These are phyloP conservation scores for Mimachlamys varia DNA, from an alignment of 2,888 invertebrate genomes.

Conservation along the genomic window DNA sequence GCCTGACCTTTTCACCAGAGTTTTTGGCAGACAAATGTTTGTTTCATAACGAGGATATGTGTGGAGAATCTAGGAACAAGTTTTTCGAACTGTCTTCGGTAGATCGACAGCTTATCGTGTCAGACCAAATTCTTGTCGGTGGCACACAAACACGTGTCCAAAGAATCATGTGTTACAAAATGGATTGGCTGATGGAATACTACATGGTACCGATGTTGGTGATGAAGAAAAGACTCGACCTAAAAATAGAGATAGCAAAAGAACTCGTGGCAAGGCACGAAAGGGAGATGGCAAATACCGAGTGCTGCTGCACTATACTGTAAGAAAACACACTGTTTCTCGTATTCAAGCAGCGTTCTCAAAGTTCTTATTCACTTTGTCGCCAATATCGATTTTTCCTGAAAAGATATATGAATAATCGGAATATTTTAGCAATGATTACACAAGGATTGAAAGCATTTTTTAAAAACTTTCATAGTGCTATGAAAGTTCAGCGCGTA, in stretches of 20 bases:
- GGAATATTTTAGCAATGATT: no score
- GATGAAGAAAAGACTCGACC: constrained; percentile 1
- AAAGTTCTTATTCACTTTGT: no score
- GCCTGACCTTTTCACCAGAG: constrained; percentile 53
- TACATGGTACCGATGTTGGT: constrained; percentile 50
- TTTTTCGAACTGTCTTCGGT: constrained; percentile 54
- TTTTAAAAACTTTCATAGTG: no score
- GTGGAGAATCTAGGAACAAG: constrained; percentile 51
- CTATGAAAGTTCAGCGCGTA: no score
- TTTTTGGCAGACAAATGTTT: constrained; percentile 53
- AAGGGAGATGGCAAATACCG: not conserved
- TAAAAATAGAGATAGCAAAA: not conserved
- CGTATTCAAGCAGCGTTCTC: no score
- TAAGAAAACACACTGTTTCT: not conserved
- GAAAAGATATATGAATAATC: no score
- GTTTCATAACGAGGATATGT: constrained; percentile 55
- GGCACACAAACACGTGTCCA: constrained; percentile 53
- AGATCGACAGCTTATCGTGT: constrained; percentile 49
- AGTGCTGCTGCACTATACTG: not conserved
- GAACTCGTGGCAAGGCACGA: not conserved
- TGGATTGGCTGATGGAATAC: constrained; percentile 51
- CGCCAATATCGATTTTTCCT: no score
- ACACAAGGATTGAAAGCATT: no score
- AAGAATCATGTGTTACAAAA: constrained; percentile 58
- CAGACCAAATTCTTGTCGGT: constrained; percentile 53